Percentiles rank a stretch among this genome's conserved stretches.
phyloP scores from a whole-genome alignment of 2,888 invertebrate genomes.

The Drosophila maculinotata region DNA sequence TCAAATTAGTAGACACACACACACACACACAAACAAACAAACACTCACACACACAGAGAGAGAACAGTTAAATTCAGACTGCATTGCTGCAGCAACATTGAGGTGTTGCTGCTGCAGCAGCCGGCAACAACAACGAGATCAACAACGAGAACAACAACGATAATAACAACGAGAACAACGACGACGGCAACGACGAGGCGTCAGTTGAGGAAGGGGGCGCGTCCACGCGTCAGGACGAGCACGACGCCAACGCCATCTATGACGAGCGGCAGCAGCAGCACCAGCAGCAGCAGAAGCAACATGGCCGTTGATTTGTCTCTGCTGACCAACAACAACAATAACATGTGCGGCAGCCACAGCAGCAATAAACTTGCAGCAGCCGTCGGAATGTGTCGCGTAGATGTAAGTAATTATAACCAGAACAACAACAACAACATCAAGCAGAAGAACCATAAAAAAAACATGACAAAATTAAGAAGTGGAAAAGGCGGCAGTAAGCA shows the following conservation, averaged over 20 bases:
- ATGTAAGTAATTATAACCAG: conserved; percentile 74
- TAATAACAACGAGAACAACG: not conserved
- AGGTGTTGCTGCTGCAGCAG: conserved; percentile 54
- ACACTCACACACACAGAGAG: conserved; percentile 7
- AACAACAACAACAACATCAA: conserved; percentile 6
- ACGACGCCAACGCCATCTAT: conserved; percentile 56
- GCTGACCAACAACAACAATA: conserved; percentile 42
- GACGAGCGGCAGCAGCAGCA: conserved; percentile 53
- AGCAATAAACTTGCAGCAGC: conserved; percentile 56
- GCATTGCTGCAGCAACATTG: conserved; percentile 46
- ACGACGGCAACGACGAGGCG: conserved; percentile 35
- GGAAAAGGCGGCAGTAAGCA: conserved; percentile 5
- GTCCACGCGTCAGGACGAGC: conserved; percentile 43
- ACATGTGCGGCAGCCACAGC: conserved; percentile 6
- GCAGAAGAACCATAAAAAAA: not conserved
- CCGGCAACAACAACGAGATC: conserved; percentile 5
- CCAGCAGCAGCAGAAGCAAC: conserved; percentile 59
- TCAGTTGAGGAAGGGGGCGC: conserved; percentile 41
- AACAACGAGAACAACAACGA: conserved; percentile 6
- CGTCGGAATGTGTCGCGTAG: conserved; percentile 82
- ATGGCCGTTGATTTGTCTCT: conserved; percentile 81
- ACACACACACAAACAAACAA: not conserved
- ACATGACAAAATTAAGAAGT: conserved; percentile 1
- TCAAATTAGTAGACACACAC: not conserved
- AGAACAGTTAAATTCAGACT: conserved; percentile 30